Conservation (phyloP, 2,113 vertebrate genomes). For the Anhinga rufa region DNA sequence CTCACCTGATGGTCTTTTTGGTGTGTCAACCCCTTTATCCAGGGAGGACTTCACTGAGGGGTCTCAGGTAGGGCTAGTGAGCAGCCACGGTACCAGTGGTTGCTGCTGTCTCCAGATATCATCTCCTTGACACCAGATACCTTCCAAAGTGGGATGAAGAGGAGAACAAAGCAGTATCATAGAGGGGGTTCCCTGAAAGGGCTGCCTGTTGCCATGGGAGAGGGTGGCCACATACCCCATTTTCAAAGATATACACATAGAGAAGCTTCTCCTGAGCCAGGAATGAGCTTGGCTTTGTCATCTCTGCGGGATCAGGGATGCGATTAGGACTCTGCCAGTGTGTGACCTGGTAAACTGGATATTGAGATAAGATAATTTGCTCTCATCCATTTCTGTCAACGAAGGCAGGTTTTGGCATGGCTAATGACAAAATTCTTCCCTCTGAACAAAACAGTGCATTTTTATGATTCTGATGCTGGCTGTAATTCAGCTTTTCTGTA, state of each 20-base stretch:
- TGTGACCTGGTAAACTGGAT: slow-evolving; percentile 40
- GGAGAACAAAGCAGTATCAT: fast-evolving
- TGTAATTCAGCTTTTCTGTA: slow-evolving; percentile 35
- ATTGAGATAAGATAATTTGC: not conserved
- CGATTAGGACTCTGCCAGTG: not conserved
- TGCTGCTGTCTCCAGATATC: not conserved
- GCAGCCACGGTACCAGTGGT: not conserved
- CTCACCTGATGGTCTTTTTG: not conserved
- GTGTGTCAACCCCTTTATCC: not conserved
- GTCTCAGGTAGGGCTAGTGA: not conserved
- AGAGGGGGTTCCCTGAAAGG: not conserved
- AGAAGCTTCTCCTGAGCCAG: not conserved
- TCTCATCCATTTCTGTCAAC: slow-evolving; percentile 19
- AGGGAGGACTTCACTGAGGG: not conserved
- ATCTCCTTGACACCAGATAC: not conserved
- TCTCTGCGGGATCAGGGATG: not conserved
- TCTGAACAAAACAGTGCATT: slow-evolving; percentile 19
- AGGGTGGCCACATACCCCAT: not conserved
- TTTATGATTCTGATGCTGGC: slow-evolving; percentile 36
- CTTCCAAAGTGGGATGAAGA: not conserved
- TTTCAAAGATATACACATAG: not conserved
- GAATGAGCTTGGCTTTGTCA: not conserved
- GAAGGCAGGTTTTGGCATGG: not conserved
- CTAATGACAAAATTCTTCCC: slow-evolving; percentile 24
- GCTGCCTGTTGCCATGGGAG: not conserved